A percentile compares a stretch with the other conserved stretches of the same genome.
Evolutionary conservation across 2,888 invertebrate genomes (phyloP).

Genomic region (Mamestra brassicae): DNA sequence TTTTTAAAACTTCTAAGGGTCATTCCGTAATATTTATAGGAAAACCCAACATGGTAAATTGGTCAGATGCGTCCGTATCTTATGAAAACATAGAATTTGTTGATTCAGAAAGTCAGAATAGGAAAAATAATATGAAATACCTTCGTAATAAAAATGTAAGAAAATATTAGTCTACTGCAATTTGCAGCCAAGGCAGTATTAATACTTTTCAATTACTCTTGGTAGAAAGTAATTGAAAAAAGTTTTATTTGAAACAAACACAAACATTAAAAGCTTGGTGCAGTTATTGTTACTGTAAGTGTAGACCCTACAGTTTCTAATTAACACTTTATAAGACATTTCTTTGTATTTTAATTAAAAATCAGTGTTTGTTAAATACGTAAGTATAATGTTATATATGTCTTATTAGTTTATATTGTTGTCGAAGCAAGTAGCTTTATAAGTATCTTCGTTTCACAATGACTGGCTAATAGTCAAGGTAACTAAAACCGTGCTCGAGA

Average conservation of each 20-base stretch:
- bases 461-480: too few relatives aligned
- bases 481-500: background rate
- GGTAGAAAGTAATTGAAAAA: conserved; percentile 28
- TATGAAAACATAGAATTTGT: background rate
- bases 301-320: conserved; percentile 4
- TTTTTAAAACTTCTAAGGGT: background rate
- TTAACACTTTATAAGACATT: conserved; percentile 3
- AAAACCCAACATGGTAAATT: background rate
- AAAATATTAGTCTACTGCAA: conserved; percentile 6
- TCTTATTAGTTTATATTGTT: background rate
- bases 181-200: conserved; percentile 5
- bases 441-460: background rate
- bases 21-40: background rate
- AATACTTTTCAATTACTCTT: conserved; percentile 41
- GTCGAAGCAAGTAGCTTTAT: background rate
- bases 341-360: background rate
- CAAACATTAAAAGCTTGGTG: conserved; percentile 29
- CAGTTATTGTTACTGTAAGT: conserved; percentile 14
- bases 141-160: conserved; percentile 4
- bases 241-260: conserved; percentile 34
- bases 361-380: too few relatives aligned
- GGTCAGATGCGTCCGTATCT: too few relatives aligned
- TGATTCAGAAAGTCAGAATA: background rate
- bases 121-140: background rate
- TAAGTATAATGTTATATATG: background rate